Conservation (phyloP, 2,113 vertebrate species). For the Casuarius casuarius region DNA sequence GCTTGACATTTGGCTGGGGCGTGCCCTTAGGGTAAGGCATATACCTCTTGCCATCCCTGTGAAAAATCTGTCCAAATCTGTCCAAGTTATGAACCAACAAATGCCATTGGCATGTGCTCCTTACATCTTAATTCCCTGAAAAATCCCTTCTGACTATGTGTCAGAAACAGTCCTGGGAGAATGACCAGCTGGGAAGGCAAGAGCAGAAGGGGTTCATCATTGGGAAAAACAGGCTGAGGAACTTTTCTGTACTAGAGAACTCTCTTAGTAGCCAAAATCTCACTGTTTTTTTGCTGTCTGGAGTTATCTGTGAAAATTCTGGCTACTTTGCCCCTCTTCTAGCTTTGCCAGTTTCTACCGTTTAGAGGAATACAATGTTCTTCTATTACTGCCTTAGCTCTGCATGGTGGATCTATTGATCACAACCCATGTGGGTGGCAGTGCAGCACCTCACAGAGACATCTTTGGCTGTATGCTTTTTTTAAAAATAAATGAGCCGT, state of each 20-base stretch:
- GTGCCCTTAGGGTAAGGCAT: neutral
- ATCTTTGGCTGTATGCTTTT: neutral
- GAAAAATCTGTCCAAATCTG: neutral
- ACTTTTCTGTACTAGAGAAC: neutral
- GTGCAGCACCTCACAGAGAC: neutral
- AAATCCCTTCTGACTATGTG: neutral
- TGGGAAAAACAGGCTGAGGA: neutral
- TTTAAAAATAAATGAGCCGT: neutral
- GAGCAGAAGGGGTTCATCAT: neutral
- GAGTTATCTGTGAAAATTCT: neutral
- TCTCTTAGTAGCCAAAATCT: neutral
- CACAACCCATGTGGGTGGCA: neutral
- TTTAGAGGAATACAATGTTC: neutral
- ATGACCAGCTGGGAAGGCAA: neutral
- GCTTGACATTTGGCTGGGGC: neutral
- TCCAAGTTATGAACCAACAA: neutral
- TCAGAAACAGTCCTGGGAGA: neutral
- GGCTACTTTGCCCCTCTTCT: neutral
- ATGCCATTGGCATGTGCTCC: neutral
- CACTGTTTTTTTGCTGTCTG: neutral
- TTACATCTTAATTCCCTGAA: slow-evolving; percentile 16
- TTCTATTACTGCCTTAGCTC: neutral
- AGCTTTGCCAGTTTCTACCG: neutral
- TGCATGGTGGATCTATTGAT: neutral
- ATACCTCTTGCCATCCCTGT: slow-evolving; percentile 18